Evolutionary conservation across 2,797 vertebrate genomes (phyloP), one percentile per base, ranked within the genome.

Genomic region (Anguilla megastoma): DNA sequence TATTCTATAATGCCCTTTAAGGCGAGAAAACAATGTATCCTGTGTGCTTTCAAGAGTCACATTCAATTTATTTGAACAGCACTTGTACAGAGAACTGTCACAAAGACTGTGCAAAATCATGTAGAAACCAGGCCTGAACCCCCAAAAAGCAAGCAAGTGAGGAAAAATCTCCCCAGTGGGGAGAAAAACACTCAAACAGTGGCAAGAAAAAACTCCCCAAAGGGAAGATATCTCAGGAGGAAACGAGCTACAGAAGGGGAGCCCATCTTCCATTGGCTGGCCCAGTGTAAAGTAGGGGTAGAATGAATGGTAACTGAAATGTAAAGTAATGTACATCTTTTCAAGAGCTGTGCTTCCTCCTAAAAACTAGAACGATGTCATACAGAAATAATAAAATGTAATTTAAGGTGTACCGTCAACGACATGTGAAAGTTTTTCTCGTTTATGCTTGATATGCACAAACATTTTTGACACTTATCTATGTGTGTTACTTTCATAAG

Each of bases 321-420:
- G 54, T 58, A 10, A 18, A 12, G 16, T 58, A 58, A 58, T 58
- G 16, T 58, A 58, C 54, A 18, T 63, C 58, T 76, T 14, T 14
- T 36, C 71, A 33, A 36, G 27, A 48, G 84, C 86, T 87, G 84
- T 60, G 48, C 82, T 1, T 84, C 45, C 89, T 2, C 58, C 88
- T 82, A 76, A 63, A 52, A 71, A 8, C 87, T 83, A 87, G 54
- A 14, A 41, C 27, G 16, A 18, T 36, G 54, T 63, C 41, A 56
- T 21, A 63, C 36, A 80, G 27, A 76, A 14, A 33, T 63, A 63
- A 9, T 54, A 63, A 63, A 63, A 63, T 63, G 18, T 63, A 24
- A 2, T 36, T 9, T 10, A 74, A 74, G 12, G 27, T 21, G 30
- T 3, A 33, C 9, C 12, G 2, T 33, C 8, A 74, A 33, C 12